Conservation (phyloP, 2,113 vertebrate species). For the Charadrius vociferus region DNA sequence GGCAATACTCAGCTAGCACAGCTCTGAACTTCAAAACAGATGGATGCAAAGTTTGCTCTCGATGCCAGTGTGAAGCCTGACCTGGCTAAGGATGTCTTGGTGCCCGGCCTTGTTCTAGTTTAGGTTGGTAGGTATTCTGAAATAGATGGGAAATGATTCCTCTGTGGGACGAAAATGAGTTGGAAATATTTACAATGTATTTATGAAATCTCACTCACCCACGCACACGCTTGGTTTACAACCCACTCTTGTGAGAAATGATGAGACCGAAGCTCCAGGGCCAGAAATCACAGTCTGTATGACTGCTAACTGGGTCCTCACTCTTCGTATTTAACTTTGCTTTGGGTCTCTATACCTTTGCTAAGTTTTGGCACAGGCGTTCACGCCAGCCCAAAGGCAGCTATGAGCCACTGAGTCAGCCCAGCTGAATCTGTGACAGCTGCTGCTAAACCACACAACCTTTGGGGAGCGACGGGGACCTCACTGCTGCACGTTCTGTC, state of each 20-base stretch:
- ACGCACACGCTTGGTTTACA: background rate
- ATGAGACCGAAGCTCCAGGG: background rate
- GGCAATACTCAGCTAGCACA: background rate
- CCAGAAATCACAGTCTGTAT: background rate
- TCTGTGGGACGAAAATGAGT: background rate
- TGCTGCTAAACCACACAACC: background rate
- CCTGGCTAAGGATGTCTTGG: background rate
- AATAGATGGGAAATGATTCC: background rate
- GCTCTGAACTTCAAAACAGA: background rate
- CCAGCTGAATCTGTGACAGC: background rate
- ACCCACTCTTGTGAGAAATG: background rate
- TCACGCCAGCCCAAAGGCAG: background rate
- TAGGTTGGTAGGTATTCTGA: background rate
- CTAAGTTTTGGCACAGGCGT: background rate
- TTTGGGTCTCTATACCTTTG: background rate
- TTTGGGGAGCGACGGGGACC: background rate
- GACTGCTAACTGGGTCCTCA: background rate
- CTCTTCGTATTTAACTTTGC: background rate
- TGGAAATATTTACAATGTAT: background rate
- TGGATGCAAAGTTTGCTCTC: background rate
- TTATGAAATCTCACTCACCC: background rate
- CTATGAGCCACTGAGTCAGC: background rate
- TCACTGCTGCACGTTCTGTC: background rate
- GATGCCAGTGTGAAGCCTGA: background rate
- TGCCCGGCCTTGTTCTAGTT: background rate